A percentile compares a stretch with the other conserved stretches of the same genome.
phyloP scores from a whole-genome alignment of 2,113 vertebrate species.

The Vulpes ferrilata region DNA sequence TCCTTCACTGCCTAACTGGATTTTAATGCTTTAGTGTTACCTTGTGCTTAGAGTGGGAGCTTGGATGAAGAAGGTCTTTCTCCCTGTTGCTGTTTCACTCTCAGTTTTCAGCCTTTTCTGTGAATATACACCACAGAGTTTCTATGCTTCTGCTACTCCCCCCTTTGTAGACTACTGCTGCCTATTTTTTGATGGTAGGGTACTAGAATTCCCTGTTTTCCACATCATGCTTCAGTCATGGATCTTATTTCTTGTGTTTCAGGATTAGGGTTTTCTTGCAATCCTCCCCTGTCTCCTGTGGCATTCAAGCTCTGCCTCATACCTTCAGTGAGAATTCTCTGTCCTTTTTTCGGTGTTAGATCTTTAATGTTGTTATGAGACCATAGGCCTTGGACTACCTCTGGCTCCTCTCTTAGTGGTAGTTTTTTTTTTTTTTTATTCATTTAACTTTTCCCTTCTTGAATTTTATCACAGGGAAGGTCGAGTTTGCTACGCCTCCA shows the following conservation, averaged over 20 bases:
- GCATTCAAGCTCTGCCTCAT: neutral
- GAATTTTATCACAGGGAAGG: neutral
- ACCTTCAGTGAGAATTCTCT: neutral
- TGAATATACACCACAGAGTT: neutral
- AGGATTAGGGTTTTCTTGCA: neutral
- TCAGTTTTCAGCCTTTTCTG: neutral
- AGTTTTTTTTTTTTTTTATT: neutral
- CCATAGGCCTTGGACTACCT: neutral
- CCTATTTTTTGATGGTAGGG: neutral
- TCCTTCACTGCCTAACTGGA: neutral
- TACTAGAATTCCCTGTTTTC: neutral
- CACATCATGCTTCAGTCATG: neutral
- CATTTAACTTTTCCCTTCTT: neutral
- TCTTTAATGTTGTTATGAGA: neutral
- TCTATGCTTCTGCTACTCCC: neutral
- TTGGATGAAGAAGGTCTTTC: neutral
- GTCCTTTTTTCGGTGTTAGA: neutral
- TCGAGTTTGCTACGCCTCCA: neutral
- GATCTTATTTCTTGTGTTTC: neutral
- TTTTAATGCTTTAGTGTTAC: neutral
- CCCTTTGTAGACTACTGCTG: neutral
- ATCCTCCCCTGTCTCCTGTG: neutral
- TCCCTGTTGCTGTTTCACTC: neutral
- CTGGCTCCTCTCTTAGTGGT: neutral
- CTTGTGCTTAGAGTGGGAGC: neutral